Evolutionary conservation across 2,113 vertebrate species (phyloP), one percentile per base, ranked within the genome.

Genomic region (Orientallactaga bullata): DNA sequence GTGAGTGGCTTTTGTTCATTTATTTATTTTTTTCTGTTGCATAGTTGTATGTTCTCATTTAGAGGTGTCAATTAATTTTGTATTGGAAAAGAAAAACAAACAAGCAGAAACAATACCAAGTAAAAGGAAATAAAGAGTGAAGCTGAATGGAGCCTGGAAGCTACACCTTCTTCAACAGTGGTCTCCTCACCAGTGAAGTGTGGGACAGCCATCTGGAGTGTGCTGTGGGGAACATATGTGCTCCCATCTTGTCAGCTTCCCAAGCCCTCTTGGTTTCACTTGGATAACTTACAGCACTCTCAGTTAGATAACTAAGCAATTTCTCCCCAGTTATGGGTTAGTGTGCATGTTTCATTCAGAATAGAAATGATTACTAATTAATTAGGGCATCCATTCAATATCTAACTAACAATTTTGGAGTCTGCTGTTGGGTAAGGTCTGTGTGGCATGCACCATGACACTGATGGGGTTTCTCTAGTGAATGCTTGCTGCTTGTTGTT

Each of bases 401-500:
- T 17, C 17, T 15, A 15, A 23, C 24, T 47, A 16, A 73, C 0
- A 1, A 7, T 77, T 42, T 0, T 0, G 21, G 55, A 7, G 37
- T 66, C n/a, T 18, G 26, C 58, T 78, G 26, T 8, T 12, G 13
- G 12, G 0, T 17, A 6, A 35, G 39, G 32, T 18, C 18, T 55
- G 20, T 26, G 55, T 4, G 60, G 32, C 21, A 5, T 23, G 15
- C 24, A 7, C 0, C 13, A 13, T 37, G 26, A 30, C 17, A 3
- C 0, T 1, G 32, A 3, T 21, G 11, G 13, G 3, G 39, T 2
- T 10, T 42, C 7, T 16, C 55, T 37, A 71, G 35, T 2, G n/a
- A 5, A 5, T 0, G 1, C 58, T 15, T 12, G 32, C 16, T n/a
- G 6, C 2, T 0, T 35, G 10, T 16, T 24, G 0, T 10, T 2